These are phyloP conservation scores for Natator depressus DNA, from an alignment of 2,113 vertebrate genomes.

Conservation along the genomic window DNA sequence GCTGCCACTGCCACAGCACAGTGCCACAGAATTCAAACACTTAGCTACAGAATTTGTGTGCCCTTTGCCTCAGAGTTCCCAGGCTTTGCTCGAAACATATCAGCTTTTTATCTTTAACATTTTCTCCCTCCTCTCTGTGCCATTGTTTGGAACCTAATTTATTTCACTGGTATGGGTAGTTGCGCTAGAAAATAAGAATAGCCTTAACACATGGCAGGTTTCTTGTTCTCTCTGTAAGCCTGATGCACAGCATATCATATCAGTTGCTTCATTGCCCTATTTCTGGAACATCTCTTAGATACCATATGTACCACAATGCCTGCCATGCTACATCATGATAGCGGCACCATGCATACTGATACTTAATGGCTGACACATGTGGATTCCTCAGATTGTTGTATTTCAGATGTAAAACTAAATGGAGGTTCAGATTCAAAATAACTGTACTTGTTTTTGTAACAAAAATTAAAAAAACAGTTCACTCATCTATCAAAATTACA, in stretches of 20 bases:
- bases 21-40: not conserved
- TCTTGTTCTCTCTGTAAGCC: conserved; percentile 21
- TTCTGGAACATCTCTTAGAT: conserved; percentile 29
- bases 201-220: not conserved
- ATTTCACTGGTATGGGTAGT: not conserved
- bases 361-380: not conserved
- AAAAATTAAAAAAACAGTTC: not conserved
- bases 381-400: not conserved
- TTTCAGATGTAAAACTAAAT: not conserved
- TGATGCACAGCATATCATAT: not conserved
- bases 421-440: not conserved
- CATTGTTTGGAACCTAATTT: not conserved
- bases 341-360: not conserved
- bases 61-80: not conserved
- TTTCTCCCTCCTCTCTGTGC: not conserved
- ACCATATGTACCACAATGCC: not conserved
- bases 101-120: not conserved
- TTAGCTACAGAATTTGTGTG: not conserved
- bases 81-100: rapidly evolving
- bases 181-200: not conserved
- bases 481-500: not conserved
- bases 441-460: not conserved
- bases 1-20: not conserved
- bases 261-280: conserved; percentile 6
- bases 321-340: not conserved